Percentiles rank a stretch among this genome's conserved stretches.
Conservation (phyloP, 2,113 vertebrate genomes). For the Odocoileus virginianus region DNA sequence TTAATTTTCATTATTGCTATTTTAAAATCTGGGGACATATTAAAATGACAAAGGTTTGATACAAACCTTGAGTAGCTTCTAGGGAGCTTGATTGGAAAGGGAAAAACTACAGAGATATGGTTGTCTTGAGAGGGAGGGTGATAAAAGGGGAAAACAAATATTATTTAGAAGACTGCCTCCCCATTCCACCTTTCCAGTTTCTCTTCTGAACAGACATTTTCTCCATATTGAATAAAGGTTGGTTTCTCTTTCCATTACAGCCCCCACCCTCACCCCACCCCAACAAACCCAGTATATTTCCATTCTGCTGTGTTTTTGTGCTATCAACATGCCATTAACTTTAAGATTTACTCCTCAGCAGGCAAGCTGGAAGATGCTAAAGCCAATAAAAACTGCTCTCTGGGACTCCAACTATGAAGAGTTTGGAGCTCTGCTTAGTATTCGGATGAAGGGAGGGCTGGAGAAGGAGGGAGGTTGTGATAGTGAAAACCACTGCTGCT, state of each 20-base stretch:
- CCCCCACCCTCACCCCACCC: slow-evolving; percentile 65
- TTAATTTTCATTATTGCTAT: slow-evolving; percentile 62
- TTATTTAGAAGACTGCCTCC: slow-evolving; percentile 41
- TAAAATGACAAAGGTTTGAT: slow-evolving; percentile 59
- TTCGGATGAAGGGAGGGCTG: slow-evolving; percentile 66
- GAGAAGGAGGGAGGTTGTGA: slow-evolving; percentile 58
- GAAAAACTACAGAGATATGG: slow-evolving; percentile 44
- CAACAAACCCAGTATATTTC: slow-evolving; percentile 72
- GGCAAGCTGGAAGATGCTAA: slow-evolving; percentile 74
- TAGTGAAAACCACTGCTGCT: slow-evolving; percentile 67
- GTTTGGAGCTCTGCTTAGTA: slow-evolving; percentile 65
- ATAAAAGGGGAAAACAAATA: slow-evolving; percentile 36
- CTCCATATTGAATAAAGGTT: slow-evolving; percentile 71
- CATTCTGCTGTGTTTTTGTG: slow-evolving; percentile 69
- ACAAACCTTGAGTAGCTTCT: slow-evolving; percentile 62
- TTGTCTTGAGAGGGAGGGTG: slow-evolving; percentile 43
- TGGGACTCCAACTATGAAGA: slow-evolving; percentile 71
- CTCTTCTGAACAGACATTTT: slow-evolving; percentile 64
- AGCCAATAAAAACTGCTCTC: slow-evolving; percentile 74
- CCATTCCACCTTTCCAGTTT: slow-evolving; percentile 43
- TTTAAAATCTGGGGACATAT: slow-evolving; percentile 4
- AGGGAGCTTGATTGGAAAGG: slow-evolving; percentile 62
- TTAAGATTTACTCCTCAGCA: slow-evolving; percentile 82
- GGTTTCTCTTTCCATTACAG: slow-evolving; percentile 46
- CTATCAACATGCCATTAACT: slow-evolving; percentile 81